Percentiles rank a stretch among this genome's conserved stretches.
These are phyloP conservation scores for Bruchidius siliquastri DNA, from an alignment of 2,888 invertebrate species.

Conservation along the genomic window DNA sequence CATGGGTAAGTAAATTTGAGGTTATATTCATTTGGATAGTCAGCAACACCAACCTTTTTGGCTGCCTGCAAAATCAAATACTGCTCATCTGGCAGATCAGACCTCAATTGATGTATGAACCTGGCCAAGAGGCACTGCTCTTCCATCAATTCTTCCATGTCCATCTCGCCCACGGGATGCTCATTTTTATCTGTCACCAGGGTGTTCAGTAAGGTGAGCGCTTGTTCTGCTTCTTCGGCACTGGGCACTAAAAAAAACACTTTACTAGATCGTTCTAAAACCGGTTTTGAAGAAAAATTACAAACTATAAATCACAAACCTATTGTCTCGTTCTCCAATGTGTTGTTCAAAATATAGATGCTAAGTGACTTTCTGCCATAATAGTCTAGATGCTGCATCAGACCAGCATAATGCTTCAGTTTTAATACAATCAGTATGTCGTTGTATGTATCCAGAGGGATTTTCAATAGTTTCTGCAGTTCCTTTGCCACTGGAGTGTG, in stretches of 20 bases:
- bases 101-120: constrained; percentile 80
- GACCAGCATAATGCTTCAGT: constrained; percentile 75
- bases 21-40: too few relatives aligned
- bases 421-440: constrained; percentile 83
- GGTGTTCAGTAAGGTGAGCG: constrained; percentile 67
- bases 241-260: constrained; percentile 58
- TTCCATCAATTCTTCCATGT: constrained; percentile 93
- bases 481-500: constrained; percentile 87
- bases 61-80: constrained; percentile 87
- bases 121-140: constrained; percentile 90
- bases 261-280: constrained; percentile 24
- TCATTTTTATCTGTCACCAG: constrained; percentile 79
- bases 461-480: constrained; percentile 84
- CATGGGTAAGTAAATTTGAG: too few relatives aligned
- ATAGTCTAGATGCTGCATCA: constrained; percentile 75
- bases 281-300: background rate
- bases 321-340: constrained; percentile 80
- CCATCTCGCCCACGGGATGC: constrained; percentile 55
- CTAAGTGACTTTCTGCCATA: constrained; percentile 81
- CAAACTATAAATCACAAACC: background rate
- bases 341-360: constrained; percentile 83
- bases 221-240: constrained; percentile 73
- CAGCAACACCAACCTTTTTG: too few relatives aligned
- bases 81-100: constrained; percentile 78
- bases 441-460: constrained; percentile 93